A percentile compares a stretch with the other conserved stretches of the same genome.
These are phyloP conservation scores for Crioceris asparagi DNA, from an alignment of 2,888 invertebrate species.

Conservation along the genomic window DNA sequence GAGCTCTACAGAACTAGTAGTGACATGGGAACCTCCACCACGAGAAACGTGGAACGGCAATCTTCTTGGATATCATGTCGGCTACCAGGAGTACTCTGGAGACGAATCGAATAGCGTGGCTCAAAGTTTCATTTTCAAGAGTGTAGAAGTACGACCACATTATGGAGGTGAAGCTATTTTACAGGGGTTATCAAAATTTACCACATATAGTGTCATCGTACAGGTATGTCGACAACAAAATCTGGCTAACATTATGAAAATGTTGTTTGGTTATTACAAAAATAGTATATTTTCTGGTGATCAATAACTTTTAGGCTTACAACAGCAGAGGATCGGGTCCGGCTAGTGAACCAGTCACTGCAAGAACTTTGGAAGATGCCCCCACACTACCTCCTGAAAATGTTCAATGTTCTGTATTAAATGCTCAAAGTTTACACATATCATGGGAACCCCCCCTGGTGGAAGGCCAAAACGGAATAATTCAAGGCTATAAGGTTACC, in stretches of 20 bases:
- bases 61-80: conserved; percentile 77
- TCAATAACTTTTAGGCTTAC: conserved; percentile 70
- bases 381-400: conserved; percentile 79
- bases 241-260: no score
- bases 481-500: conserved; percentile 77
- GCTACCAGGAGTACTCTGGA: conserved; percentile 59
- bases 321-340: conserved; percentile 81
- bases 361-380: conserved; percentile 76
- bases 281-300: no score
- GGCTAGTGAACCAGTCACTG: conserved; percentile 66
- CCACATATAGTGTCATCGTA: conserved; percentile 71
- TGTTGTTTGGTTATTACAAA: no score
- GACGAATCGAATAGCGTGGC: conserved; percentile 24
- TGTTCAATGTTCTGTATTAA: conserved; percentile 68
- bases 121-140: conserved; percentile 60
- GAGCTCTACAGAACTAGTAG: conserved; percentile 73
- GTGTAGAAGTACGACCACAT: conserved; percentile 65
- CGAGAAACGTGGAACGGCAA: conserved; percentile 82
- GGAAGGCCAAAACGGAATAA: conserved; percentile 72
- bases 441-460: conserved; percentile 76
- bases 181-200: conserved; percentile 64
- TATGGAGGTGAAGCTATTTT: conserved; percentile 57
- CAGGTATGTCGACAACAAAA: no score
- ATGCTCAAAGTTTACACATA: conserved; percentile 75
- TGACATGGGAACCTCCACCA: conserved; percentile 81